phyloP scores from a whole-genome alignment of 2,888 invertebrate species.

The Trisateles emortualis region DNA sequence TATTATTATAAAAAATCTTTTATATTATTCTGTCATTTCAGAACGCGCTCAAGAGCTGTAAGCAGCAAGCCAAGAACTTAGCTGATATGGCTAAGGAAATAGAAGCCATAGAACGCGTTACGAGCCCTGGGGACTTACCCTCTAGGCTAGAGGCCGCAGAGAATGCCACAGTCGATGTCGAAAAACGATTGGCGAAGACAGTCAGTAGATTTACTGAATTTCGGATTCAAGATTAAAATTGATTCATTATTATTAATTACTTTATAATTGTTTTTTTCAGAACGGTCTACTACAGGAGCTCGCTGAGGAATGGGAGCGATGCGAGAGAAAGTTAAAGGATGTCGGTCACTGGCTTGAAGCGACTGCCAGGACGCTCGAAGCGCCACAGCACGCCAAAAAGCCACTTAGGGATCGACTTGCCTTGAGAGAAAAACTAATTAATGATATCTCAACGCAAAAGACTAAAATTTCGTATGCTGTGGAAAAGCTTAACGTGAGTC shows the following conservation, averaged over 20 bases:
- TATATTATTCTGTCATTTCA: slow-evolving; percentile 70
- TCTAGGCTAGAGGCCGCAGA: slow-evolving; percentile 95
- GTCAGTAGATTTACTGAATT: slow-evolving; percentile 79
- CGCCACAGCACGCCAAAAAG: slow-evolving; percentile 94
- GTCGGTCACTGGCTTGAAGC: slow-evolving; percentile 96
- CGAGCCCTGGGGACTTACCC: slow-evolving; percentile 94
- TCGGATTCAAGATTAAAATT: neutral
- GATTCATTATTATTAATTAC: neutral
- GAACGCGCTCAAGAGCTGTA: slow-evolving; percentile 95
- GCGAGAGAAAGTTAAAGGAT: slow-evolving; percentile 97
- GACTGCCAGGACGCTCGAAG: slow-evolving; percentile 91
- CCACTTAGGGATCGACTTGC: slow-evolving; percentile 95
- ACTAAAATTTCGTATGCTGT: slow-evolving; percentile 95
- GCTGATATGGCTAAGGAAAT: slow-evolving; percentile 97
- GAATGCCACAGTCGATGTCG: slow-evolving; percentile 94
- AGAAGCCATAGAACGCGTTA: slow-evolving; percentile 93
- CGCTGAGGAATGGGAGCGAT: slow-evolving; percentile 98
- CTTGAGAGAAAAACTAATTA: slow-evolving; percentile 93
- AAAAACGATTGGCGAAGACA: slow-evolving; percentile 94
- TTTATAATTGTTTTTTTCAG: slow-evolving; percentile 80
- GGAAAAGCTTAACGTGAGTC: slow-evolving; percentile 94
- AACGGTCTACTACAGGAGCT: slow-evolving; percentile 96
- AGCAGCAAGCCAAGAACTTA: slow-evolving; percentile 94
- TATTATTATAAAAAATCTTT: neutral
- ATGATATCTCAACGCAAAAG: slow-evolving; percentile 95